Base-by-base conservation (phyloP, 1,140 invertebrate species). In the Drosophila azteca region DNA sequence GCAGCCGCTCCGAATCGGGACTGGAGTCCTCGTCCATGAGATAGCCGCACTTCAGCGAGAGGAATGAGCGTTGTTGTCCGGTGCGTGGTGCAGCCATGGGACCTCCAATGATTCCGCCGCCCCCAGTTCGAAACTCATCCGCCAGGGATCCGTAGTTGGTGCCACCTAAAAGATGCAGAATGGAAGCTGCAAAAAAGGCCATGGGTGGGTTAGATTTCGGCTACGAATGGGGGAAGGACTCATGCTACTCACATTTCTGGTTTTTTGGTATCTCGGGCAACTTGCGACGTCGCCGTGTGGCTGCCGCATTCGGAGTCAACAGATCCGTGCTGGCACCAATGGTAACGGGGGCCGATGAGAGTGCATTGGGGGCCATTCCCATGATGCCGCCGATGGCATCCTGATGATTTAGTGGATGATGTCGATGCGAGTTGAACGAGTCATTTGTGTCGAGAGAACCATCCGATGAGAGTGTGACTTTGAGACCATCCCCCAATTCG, bases 231-330 rank as follows among this genome's bases (percentile, higher is more conserved):
- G 6, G 52, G 43, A 6, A 70, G 72, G 64, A 59, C 11, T 3
- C 5, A 31, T 22, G 6, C 1, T 1, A 76, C 90, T 95, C 93
- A 97, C 96, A 94, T 94, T 96, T 96, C 92, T 96, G 96, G 76
- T 95, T 95, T 91, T 97, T 97, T 5, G 96, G 96, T 77, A 97
- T 97, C 93, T 97, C 96, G 9, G 96, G 96, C 24, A 97, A 92
- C 92, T 96, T 96, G 91, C 96, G 93, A 73, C 96, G 93, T 79
- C 95, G 93, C 52, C 96, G 93, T 85, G 83, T 81, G 24, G 80
- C 88, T 8, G 77, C 82, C 26, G 82, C 61, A 24, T 80, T 72
- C 3, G 89, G 80, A 0, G 80, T 72, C 48, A 90, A 26, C 4
- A 90, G 77, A 46, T 81, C 77, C 22, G 65, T 76, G 66, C 39